Evolutionary conservation across 2,113 vertebrate genomes (phyloP).

Genomic region (Bagarius yarrelli): DNA sequence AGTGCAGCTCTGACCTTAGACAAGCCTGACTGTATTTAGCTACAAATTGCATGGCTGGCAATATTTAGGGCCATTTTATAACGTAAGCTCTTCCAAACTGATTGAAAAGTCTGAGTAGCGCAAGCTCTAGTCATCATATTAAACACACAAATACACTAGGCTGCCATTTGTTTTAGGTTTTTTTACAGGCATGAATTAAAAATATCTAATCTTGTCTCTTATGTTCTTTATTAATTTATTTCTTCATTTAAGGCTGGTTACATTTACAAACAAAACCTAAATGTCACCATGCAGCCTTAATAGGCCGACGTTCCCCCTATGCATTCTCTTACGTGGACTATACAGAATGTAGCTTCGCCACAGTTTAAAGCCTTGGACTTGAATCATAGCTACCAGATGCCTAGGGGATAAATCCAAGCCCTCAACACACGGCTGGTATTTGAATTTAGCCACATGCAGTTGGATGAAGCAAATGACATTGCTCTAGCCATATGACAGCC

Average conservation of each 20-base stretch:
- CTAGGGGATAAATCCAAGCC: constrained; percentile 48
- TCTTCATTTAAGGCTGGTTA: not conserved
- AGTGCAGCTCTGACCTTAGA: constrained; percentile 22
- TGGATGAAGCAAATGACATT: constrained; percentile 27
- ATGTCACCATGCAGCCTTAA: constrained; percentile 55
- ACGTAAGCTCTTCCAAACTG: not conserved
- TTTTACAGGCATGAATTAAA: not conserved
- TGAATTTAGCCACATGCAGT: constrained; percentile 41
- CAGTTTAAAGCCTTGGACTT: constrained; percentile 27
- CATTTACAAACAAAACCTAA: constrained; percentile 3
- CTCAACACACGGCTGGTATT: constrained; percentile 41
- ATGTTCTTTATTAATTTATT: not conserved
- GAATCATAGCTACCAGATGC: constrained; percentile 49
- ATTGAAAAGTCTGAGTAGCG: not conserved
- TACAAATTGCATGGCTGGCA: constrained; percentile 11
- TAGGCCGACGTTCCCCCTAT: constrained; percentile 34
- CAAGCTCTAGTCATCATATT: not conserved
- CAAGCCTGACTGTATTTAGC: constrained; percentile 1
- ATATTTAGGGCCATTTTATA: not conserved
- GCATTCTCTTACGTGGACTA: not conserved
- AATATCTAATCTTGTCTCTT: not conserved
- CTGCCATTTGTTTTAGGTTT: not conserved
- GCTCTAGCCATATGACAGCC: constrained; percentile 45
- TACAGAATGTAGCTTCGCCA: constrained; percentile 9
- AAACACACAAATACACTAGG: not conserved